phyloP scores from a whole-genome alignment of 2,797 vertebrate species.

The Lagorchestes hirsutus region DNA sequence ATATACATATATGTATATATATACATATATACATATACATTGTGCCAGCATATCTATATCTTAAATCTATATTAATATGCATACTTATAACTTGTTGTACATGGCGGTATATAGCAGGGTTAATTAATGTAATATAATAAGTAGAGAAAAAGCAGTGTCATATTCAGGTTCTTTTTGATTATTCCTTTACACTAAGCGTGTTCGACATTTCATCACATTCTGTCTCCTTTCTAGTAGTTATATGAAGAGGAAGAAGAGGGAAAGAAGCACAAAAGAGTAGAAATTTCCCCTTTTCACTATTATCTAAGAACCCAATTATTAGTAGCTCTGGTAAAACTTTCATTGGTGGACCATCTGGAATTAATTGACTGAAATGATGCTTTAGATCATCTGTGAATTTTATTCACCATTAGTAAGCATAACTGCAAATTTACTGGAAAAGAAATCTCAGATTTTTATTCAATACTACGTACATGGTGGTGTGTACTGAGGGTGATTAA shows the following conservation, averaged over 20 bases:
- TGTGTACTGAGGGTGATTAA: constrained; percentile 86
- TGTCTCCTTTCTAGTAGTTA: background rate
- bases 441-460: background rate
- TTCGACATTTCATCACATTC: background rate
- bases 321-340: background rate
- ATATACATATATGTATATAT: background rate
- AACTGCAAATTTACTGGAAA: background rate
- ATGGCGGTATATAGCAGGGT: constrained; percentile 85
- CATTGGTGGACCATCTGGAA: background rate
- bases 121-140: constrained; percentile 86
- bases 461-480: constrained; percentile 86
- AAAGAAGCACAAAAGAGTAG: background rate
- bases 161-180: background rate
- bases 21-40: background rate
- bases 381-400: background rate
- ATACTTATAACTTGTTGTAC: constrained; percentile 70
- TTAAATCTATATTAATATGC: background rate
- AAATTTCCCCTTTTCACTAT: background rate
- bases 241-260: background rate
- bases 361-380: background rate
- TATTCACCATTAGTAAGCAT: background rate
- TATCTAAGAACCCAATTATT: background rate
- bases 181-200: background rate
- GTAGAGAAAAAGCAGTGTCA: background rate
- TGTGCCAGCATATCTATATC: background rate